These are phyloP conservation scores for Alviniconcha marisindica DNA, from an alignment of 1,140 invertebrate genomes.

Conservation along the genomic window DNA sequence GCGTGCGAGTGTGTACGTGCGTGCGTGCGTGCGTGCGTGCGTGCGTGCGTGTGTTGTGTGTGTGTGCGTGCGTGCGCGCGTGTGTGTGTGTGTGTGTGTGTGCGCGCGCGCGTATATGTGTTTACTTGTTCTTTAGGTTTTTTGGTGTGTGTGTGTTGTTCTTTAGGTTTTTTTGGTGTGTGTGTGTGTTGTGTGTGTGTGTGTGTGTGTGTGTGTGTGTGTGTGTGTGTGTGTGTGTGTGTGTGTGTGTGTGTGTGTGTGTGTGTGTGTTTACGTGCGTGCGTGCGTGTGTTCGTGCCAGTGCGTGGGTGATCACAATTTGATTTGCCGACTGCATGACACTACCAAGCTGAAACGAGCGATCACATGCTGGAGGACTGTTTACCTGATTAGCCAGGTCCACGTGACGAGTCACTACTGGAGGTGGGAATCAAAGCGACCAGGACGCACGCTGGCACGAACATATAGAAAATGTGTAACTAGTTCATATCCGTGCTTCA, in stretches of 20 bases:
- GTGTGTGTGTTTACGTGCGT: background rate
- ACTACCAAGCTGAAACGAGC: too few species aligned
- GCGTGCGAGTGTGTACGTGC: background rate
- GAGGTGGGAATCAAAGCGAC: too few species aligned
- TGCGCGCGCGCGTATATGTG: too few species aligned
- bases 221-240: constrained; percentile 17
- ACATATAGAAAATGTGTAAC: too few species aligned
- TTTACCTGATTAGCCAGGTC: too few species aligned
- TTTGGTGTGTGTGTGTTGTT: background rate
- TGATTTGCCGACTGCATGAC: too few species aligned
- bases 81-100: background rate
- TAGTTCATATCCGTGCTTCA: too few species aligned
- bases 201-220: constrained; percentile 2
- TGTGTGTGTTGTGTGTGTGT: background rate
- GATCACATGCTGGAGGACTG: too few species aligned
- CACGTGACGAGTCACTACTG: too few species aligned
- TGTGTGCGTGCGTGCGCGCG: background rate
- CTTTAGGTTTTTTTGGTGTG: background rate
- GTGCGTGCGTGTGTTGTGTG: background rate
- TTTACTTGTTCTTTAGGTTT: too few species aligned
- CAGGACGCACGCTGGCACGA: too few species aligned
- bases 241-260: constrained; percentile 19
- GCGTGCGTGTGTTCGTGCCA: constrained; percentile 24
- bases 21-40: background rate
- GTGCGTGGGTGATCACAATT: background rate